Evolutionary conservation across 2,888 invertebrate species (phyloP).

Genomic region (Dicranocentrus wangi): DNA sequence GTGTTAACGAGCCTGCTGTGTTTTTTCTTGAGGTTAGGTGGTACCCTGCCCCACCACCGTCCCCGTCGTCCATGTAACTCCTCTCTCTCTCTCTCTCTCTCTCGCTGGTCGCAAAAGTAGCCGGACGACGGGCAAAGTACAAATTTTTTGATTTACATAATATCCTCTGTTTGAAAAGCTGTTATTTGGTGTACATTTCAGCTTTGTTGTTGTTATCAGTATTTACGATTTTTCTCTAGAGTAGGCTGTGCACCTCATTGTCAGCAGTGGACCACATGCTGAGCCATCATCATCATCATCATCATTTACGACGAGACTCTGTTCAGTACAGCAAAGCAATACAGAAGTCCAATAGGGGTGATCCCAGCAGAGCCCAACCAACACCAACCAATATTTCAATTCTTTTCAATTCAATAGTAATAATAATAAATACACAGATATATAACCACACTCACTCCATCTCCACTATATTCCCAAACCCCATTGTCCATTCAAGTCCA

Average conservation of each 20-base stretch:
- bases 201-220: constrained; percentile 14
- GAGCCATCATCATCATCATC: constrained; percentile 34
- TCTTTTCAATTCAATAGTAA: too few relatives aligned
- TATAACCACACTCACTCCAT: too few relatives aligned
- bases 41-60: too few relatives aligned
- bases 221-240: constrained; percentile 5
- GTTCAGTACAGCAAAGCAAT: background rate
- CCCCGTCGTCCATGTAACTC: too few relatives aligned
- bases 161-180: too few relatives aligned
- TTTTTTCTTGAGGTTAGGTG: too few relatives aligned
- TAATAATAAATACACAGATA: too few relatives aligned
- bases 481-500: too few relatives aligned
- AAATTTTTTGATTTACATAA: constrained; percentile 7
- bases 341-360: constrained; percentile 38
- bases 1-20: constrained; percentile 30
- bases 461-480: too few relatives aligned
- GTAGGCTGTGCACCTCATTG: constrained; percentile 25
- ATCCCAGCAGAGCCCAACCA: too few relatives aligned
- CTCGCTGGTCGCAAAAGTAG: constrained; percentile 10
- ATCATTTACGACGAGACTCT: constrained; percentile 27
- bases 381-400: too few relatives aligned
- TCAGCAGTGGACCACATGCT: constrained; percentile 57
- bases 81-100: too few relatives aligned
- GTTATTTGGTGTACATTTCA: constrained; percentile 53
- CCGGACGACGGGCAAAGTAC: background rate